Conservation (phyloP, 2,888 invertebrate genomes). For the Aphodius sticticus region DNA sequence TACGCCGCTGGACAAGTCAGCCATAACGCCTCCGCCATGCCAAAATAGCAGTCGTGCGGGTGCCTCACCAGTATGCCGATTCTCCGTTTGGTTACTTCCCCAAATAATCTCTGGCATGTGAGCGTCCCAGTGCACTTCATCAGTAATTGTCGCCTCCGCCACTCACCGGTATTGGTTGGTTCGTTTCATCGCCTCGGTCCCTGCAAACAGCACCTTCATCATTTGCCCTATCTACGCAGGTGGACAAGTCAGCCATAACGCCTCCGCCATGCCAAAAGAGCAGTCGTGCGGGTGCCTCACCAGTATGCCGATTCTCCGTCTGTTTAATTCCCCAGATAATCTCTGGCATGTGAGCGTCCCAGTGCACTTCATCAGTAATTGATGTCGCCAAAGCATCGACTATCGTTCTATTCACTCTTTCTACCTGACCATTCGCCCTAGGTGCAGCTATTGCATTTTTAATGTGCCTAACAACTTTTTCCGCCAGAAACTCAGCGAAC, state of each 20-base stretch:
- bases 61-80: neutral
- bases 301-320: neutral
- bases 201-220: too few species aligned
- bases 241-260: too few species aligned
- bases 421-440: neutral
- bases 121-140: neutral
- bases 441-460: neutral
- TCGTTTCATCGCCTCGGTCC: too few species aligned
- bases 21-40: too few species aligned
- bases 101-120: neutral
- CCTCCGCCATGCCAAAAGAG: too few species aligned
- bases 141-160: neutral
- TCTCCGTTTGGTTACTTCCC: neutral
- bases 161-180: too few species aligned
- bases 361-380: neutral
- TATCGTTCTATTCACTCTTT: neutral
- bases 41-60: neutral
- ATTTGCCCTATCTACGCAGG: too few species aligned
- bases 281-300: neutral
- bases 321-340: neutral
- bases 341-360: neutral
- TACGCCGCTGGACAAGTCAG: too few species aligned
- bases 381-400: neutral
- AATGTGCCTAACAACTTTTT: too few species aligned
- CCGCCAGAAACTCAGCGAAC: too few species aligned